Evolutionary conservation across 2,888 invertebrate species (phyloP).

Genomic region (Hermodice carunculata): DNA sequence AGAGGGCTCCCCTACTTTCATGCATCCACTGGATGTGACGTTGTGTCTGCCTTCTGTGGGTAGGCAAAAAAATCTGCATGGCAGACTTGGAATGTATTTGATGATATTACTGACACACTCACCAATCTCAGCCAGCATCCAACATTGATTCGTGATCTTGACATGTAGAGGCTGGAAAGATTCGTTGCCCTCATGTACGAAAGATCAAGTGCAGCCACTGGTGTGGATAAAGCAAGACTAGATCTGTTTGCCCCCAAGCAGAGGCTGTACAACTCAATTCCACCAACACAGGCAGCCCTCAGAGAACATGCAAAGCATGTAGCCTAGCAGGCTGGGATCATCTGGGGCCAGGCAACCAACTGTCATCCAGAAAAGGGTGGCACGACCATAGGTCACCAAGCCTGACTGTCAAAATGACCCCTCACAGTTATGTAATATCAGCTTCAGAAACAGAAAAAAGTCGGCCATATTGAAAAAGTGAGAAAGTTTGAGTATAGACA

Average conservation of each 20-base stretch:
- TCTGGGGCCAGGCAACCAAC: conserved; percentile 25
- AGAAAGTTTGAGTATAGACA: too few species aligned
- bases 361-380: too few species aligned
- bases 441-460: too few species aligned
- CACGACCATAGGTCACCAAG: too few species aligned
- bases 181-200: conserved; percentile 43
- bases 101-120: conserved; percentile 32
- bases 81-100: conserved; percentile 39
- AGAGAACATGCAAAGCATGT: conserved; percentile 37
- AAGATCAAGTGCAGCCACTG: conserved; percentile 29
- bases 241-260: conserved; percentile 46
- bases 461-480: too few species aligned
- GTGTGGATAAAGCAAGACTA: conserved; percentile 37
- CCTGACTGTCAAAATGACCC: too few species aligned
- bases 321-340: conserved; percentile 31
- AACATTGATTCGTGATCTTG: too few species aligned
- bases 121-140: conserved; percentile 19
- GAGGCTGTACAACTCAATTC: conserved; percentile 36
- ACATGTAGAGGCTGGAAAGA: conserved; percentile 33
- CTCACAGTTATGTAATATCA: too few species aligned
- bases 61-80: conserved; percentile 43
- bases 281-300: conserved; percentile 23
- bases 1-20: conserved; percentile 38
- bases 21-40: conserved; percentile 46
- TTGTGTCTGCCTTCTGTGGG: conserved; percentile 38